Conservation (phyloP, 2,888 invertebrate species). For the Gastracanthus pulcherrimus region DNA sequence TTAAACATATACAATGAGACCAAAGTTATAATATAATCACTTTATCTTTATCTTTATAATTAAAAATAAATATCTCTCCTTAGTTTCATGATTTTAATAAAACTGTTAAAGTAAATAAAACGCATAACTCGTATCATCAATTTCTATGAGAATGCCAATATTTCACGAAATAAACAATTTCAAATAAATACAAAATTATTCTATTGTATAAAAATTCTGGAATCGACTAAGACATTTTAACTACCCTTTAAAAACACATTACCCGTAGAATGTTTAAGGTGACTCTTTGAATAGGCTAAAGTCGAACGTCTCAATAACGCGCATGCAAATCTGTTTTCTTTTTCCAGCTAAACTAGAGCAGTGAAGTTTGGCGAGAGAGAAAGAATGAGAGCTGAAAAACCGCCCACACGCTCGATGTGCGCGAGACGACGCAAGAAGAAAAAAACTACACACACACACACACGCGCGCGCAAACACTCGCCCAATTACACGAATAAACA, state of each 20-base stretch:
- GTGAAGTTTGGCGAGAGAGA: slow-evolving; percentile 63
- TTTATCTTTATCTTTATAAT: too few species aligned
- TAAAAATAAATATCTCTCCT: too few species aligned
- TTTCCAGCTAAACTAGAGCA: slow-evolving; percentile 74
- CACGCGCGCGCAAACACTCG: slow-evolving; percentile 26
- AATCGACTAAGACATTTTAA: background rate
- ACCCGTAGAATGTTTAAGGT: background rate
- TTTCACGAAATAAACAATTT: too few species aligned
- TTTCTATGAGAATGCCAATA: too few species aligned
- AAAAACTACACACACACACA: slow-evolving; percentile 48
- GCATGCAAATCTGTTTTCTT: slow-evolving; percentile 54
- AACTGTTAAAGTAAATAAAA: too few species aligned
- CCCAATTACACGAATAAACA: slow-evolving; percentile 34
- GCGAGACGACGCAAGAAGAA: slow-evolving; percentile 54
- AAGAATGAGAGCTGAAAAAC: slow-evolving; percentile 42
- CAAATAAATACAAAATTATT: too few species aligned
- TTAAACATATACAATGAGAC: too few species aligned
- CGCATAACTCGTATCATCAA: too few species aligned
- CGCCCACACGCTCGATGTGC: slow-evolving; percentile 44
- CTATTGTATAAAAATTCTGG: too few species aligned
- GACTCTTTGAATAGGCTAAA: background rate
- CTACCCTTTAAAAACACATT: slow-evolving; percentile 7
- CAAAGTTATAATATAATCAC: background rate
- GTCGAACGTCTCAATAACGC: background rate
- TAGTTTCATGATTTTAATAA: too few species aligned